Evolutionary conservation across 2,888 invertebrate species (phyloP).

Genomic region (Spilarctia lutea): DNA sequence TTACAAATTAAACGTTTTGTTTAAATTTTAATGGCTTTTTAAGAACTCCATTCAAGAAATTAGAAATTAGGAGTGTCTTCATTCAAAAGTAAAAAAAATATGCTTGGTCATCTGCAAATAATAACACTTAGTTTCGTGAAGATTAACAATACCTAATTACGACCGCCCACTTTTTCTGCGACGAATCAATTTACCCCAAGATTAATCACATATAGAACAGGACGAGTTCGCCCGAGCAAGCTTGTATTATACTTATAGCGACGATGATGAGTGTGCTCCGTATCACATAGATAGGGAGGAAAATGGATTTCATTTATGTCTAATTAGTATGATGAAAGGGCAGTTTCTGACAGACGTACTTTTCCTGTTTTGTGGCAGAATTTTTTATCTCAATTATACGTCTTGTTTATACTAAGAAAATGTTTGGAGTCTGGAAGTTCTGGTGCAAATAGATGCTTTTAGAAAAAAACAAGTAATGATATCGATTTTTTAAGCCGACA

Average conservation of each 20-base stretch:
- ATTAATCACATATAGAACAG: slow-evolving; percentile 51
- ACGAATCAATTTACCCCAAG: slow-evolving; percentile 49
- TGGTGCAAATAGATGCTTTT: too few relatives aligned
- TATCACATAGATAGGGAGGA: slow-evolving; percentile 38
- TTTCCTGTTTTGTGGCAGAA: slow-evolving; percentile 25
- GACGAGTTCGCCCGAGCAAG: slow-evolving; percentile 34
- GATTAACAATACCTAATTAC: slow-evolving; percentile 27
- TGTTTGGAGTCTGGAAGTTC: background rate
- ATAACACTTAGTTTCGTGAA: slow-evolving; percentile 10
- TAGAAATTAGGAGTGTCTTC: background rate
- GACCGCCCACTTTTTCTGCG: slow-evolving; percentile 32
- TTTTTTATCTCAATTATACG: background rate
- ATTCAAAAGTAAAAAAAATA: background rate
- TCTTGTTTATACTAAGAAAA: background rate
- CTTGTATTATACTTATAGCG: slow-evolving; percentile 29
- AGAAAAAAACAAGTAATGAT: background rate
- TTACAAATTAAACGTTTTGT: slow-evolving; percentile 19
- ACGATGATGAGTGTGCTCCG: slow-evolving; percentile 48
- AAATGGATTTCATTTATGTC: slow-evolving; percentile 43
- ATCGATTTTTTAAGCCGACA: background rate
- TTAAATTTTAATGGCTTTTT: slow-evolving; percentile 18
- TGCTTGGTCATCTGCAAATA: background rate
- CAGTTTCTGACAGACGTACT: slow-evolving; percentile 36
- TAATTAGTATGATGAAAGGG: slow-evolving; percentile 59
- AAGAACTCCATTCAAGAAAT: background rate